These are phyloP conservation scores for Zelleria hepariella DNA, from an alignment of 2,888 invertebrate genomes.

Conservation along the genomic window DNA sequence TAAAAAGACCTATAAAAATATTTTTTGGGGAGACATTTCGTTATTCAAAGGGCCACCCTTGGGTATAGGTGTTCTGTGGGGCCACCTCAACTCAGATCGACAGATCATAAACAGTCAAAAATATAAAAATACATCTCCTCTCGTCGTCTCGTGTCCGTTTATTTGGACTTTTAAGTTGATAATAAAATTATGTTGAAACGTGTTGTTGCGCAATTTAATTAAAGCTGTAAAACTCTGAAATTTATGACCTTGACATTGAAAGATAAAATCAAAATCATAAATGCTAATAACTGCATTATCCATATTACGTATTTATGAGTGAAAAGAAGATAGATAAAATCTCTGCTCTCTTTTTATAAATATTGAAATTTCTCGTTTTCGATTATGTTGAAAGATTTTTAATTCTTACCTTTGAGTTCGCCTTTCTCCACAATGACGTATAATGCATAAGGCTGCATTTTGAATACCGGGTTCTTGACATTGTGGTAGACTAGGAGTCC, in stretches of 20 bases:
- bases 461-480: conserved; percentile 86
- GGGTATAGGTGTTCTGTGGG: too few species aligned
- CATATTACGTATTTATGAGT: background rate
- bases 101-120: too few species aligned
- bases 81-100: too few species aligned
- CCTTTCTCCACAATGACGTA: conserved; percentile 94
- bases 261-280: background rate
- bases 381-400: background rate
- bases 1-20: too few species aligned
- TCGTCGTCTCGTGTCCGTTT: too few species aligned
- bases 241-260: background rate
- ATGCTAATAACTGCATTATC: background rate
- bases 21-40: too few species aligned
- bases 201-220: background rate
- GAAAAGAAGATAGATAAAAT: background rate
- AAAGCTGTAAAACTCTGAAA: background rate
- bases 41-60: too few species aligned
- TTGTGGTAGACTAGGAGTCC: conserved; percentile 92
- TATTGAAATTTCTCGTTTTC: background rate
- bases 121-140: too few species aligned
- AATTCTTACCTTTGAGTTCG: conserved; percentile 78
- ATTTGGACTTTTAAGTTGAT: background rate
- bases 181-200: background rate
- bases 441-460: conserved; percentile 88
- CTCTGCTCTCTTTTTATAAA: background rate